phyloP scores from a whole-genome alignment of 1,140 invertebrate species.

The Drosophila pruinosa region DNA sequence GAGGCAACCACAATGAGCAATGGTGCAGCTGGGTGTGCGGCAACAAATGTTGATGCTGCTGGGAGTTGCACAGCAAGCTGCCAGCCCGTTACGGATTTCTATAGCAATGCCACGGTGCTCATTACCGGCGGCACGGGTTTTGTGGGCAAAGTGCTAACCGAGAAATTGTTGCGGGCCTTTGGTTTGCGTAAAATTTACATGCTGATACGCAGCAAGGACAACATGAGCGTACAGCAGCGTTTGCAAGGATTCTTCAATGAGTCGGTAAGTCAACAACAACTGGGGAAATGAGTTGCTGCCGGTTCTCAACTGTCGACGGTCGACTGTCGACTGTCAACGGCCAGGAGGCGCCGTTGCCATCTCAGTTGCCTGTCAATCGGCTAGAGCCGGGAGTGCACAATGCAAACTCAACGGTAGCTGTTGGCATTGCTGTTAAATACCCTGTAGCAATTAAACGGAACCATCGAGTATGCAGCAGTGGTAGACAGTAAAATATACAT shows the following conservation, averaged over 20 bases:
- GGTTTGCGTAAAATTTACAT: constrained; percentile 90
- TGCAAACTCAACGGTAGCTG: constrained; percentile 4
- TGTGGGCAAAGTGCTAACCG: constrained; percentile 93
- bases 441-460: neutral
- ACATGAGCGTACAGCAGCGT: constrained; percentile 87
- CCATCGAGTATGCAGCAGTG: neutral
- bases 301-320: neutral
- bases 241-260: constrained; percentile 87
- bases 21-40: neutral
- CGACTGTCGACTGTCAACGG: neutral
- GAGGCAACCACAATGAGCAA: constrained; percentile 40
- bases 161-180: constrained; percentile 92
- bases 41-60: neutral
- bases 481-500: no score
- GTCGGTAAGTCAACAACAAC: constrained; percentile 83
- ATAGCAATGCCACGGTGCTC: constrained; percentile 84
- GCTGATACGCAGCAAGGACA: constrained; percentile 91
- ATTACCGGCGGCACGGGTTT: constrained; percentile 91
- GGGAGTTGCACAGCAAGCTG: constrained; percentile 2
- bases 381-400: neutral
- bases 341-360: neutral
- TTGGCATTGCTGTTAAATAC: constrained; percentile 8
- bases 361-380: constrained; percentile 11
- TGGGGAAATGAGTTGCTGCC: constrained; percentile 27
- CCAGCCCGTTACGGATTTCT: constrained; percentile 82